Conservation (phyloP, 2,113 vertebrate genomes). For the Taxidea taxus region DNA sequence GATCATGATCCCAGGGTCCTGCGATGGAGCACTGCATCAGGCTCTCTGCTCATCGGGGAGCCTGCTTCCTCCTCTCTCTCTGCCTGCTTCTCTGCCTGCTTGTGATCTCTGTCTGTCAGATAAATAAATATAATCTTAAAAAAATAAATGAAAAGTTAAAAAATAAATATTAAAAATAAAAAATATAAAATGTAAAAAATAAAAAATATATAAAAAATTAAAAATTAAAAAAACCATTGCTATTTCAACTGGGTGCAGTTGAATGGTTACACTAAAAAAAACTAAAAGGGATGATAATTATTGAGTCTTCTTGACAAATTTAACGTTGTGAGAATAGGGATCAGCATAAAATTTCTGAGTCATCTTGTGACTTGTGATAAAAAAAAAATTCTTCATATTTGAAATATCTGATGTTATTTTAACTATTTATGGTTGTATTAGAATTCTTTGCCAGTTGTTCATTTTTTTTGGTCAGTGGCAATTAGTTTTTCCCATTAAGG, state of each 20-base stretch:
- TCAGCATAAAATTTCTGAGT: not conserved
- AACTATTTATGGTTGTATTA: not conserved
- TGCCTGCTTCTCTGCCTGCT: too few relatives aligned
- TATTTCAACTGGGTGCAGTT: not conserved
- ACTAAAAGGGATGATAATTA: not conserved
- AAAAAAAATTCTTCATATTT: not conserved
- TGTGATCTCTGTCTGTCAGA: too few relatives aligned
- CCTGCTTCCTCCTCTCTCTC: too few relatives aligned
- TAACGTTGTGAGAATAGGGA: not conserved
- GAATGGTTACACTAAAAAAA: not conserved
- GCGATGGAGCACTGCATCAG: too few relatives aligned
- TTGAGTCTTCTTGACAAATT: not conserved
- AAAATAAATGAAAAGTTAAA: too few relatives aligned
- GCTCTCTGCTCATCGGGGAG: too few relatives aligned
- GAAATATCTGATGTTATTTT: not conserved
- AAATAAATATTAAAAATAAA: too few relatives aligned
- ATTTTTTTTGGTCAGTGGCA: not conserved
- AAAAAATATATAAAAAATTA: too few relatives aligned
- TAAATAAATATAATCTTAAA: too few relatives aligned
- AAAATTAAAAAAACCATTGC: conserved; percentile 38
- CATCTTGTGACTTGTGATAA: not conserved
- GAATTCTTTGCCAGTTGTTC: not conserved
- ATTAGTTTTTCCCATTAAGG: not conserved
- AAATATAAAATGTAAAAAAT: too few relatives aligned
- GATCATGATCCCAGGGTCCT: too few relatives aligned